These are phyloP conservation scores for Glyptemys insculpta DNA, from an alignment of 2,797 vertebrate species.

Conservation along the genomic window DNA sequence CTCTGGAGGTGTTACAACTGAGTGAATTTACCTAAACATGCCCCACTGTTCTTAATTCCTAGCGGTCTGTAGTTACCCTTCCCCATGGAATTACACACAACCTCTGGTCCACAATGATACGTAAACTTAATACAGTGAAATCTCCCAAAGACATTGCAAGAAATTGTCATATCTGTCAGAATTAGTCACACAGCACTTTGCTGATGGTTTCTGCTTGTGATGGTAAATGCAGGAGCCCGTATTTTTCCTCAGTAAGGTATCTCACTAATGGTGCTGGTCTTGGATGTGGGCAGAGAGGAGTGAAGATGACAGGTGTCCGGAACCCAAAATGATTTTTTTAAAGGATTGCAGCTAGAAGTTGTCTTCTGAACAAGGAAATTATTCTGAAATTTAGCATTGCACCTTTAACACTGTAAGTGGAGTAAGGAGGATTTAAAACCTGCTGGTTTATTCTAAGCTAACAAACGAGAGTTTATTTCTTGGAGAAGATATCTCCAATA, in stretches of 20 bases:
- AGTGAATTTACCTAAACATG: too few relatives aligned
- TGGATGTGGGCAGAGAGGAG: not conserved
- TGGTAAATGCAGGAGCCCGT: not conserved
- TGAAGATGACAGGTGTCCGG: constrained; percentile 47
- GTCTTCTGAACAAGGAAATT: not conserved
- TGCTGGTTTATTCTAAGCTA: not conserved
- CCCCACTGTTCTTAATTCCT: too few relatives aligned
- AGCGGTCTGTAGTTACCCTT: too few relatives aligned
- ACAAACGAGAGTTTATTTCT: constrained; percentile 16
- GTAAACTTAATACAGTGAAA: too few relatives aligned
- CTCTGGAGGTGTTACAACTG: too few relatives aligned
- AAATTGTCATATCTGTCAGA: too few relatives aligned
- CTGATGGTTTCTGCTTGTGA: not conserved
- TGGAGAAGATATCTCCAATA: not conserved
- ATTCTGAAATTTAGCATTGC: not conserved
- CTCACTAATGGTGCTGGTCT: constrained; percentile 44
- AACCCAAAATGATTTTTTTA: constrained; percentile 27
- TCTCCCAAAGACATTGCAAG: too few relatives aligned
- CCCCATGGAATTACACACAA: too few relatives aligned
- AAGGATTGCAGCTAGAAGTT: not conserved
- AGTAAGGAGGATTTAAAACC: not conserved
- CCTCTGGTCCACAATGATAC: too few relatives aligned
- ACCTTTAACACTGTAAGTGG: not conserved
- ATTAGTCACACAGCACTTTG: not conserved
- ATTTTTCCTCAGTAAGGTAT: constrained; percentile 19